Evolutionary conservation across 2,888 invertebrate genomes (phyloP), one percentile per base, ranked within the genome.

Genomic region (Ochropleura plecta): DNA sequence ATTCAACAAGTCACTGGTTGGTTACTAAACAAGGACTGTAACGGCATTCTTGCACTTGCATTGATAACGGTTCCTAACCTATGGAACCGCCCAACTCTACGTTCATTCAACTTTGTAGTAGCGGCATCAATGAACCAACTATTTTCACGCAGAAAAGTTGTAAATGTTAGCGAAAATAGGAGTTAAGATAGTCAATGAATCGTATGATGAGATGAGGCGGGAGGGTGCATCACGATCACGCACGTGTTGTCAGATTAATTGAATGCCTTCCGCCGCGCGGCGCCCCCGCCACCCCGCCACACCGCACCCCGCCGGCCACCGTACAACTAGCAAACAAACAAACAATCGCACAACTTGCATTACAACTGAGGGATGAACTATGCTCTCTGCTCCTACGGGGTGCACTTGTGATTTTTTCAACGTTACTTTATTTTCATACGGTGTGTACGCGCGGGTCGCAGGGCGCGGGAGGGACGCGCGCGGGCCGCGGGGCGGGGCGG

Each of bases 181-280:
- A 83, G 62, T 75, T 67, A 78, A 67, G 70, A 78, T 89, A 90
- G 85, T 92, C 92, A 93, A 92, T 94, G 93, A 93, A 93, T 92
- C 91, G 92, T 88, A 91, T 93, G 92, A 93, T 92, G 90, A 88
- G 89, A 91, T 90, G 88, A 87, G 90, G 90, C 86, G 89, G 82
- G 88, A 91, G 92, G 92, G 92, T 92, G 94, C 93, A 94, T 92
- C 91, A 93, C 94, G 94, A 94, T 92, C 91, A 94, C 94, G 94
- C 95, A 95, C 95, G 96, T 96, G 95, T 94, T 94, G 92, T 89
- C 92, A 89, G 93, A 92, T 93, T 95, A 95, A 95, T 95, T 95
- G 94, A 94, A 94, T 94, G 92, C 92, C 92, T 92, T 88, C 91
- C 89, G 85, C 85, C 82, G 79, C 85, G 69, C 85, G 86, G 82